Base-by-base conservation (phyloP, 2,113 vertebrate species). In the Euleptes europaea region DNA sequence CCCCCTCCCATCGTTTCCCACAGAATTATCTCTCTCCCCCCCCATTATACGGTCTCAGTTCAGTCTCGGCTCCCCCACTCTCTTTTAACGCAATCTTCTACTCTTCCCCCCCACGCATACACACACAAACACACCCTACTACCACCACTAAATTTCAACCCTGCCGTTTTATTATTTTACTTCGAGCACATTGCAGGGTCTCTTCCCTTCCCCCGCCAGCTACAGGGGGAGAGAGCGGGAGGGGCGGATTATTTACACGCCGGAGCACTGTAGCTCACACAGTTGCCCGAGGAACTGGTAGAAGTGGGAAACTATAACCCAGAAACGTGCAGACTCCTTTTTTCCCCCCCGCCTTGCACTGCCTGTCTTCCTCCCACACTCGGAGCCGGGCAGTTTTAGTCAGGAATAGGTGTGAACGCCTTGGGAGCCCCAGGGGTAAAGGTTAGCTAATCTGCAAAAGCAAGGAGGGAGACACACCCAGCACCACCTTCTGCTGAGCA, bases 351-450 rank as follows among this genome's bases (percentile, higher is more conserved):
- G 28, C 35, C 28, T 71, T 54, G 21, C 6, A 57, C 4, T 9
- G 44, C 44, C 44, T 44, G 7, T 14, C 69, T 42, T 28, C 51
- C 28, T 21, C 38, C 80, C 9, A 26, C 44, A 33, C 23, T 31
- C 5, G 49, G 67, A 85, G 69, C 54, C 76, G 14, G 49, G 51
- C 31, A 31, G 12, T 38, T 72, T 85, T 79, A 70, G 28, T 51
- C 65, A 84, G 66, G 7, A 54, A 69, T 40, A 84, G 77, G 77
- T 85, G 77, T 38, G 40, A 85, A 80, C 84, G 65, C 40, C 84
- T 73, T 65, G 33, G 31, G n/a, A 76, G 76, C 76, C 67, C n/a
- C 40, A 38, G 77, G 84, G 77, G 76, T 73, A 85, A 85, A 85
- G 84, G 84, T 85, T 65, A 80, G 77, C 54, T 47, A 74, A 74